A percentile compares a stretch with the other conserved stretches of the same genome.
Evolutionary conservation across 1,140 invertebrate genomes (phyloP).

Genomic region (Maconellicoccus hirsutus): DNA sequence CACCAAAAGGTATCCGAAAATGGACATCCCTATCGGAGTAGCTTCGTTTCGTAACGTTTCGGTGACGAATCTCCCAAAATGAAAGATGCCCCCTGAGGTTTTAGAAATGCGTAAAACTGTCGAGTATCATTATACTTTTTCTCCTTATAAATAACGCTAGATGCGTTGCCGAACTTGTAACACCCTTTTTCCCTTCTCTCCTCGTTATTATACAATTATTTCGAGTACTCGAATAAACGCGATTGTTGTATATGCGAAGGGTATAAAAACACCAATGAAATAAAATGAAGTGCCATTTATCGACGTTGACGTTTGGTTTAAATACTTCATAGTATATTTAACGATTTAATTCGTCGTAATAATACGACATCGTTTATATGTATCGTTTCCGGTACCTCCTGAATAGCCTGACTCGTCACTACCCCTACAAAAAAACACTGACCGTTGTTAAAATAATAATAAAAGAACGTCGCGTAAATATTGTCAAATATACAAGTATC

Average conservation of each 20-base stretch:
- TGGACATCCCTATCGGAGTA: neutral
- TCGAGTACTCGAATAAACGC: slow-evolving; percentile 12
- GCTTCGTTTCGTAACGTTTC: neutral
- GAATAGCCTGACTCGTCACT: no score
- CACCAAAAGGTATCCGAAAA: no score
- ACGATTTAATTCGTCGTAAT: slow-evolving; percentile 18
- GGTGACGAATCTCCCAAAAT: neutral
- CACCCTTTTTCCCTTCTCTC: neutral
- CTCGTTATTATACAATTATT: slow-evolving; percentile 11
- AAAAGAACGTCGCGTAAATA: no score
- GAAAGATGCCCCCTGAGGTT: slow-evolving; percentile 19
- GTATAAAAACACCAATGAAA: neutral
- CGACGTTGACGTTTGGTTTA: neutral
- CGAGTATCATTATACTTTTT: slow-evolving; percentile 2
- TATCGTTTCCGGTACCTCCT: neutral
- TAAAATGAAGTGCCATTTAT: slow-evolving; percentile 13
- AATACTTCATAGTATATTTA: neutral
- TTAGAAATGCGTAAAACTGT: slow-evolving; percentile 21
- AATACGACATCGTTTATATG: neutral
- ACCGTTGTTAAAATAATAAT: no score
- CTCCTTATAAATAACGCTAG: neutral
- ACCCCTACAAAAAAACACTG: no score
- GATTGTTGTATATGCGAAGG: no score
- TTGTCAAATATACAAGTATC: no score
- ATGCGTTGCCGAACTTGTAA: neutral